Evolutionary conservation across 1,140 invertebrate species (phyloP), one percentile per base, ranked within the genome.

Genomic region (Prorops nasuta): DNA sequence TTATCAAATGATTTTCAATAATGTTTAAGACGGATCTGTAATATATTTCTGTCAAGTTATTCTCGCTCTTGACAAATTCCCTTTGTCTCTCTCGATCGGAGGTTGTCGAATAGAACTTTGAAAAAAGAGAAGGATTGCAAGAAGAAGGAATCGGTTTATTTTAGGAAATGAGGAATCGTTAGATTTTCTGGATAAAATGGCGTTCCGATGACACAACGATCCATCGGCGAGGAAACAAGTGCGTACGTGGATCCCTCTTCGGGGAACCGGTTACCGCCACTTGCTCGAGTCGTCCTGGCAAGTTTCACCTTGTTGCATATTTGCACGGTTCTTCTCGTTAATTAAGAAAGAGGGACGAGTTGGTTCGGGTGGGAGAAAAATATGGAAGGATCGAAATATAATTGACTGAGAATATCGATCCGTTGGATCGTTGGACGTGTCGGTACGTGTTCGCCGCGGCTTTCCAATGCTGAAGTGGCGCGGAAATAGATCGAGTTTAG

Each of bases 261-360:
- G 3, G 19, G 24, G 32, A 54, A 54, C 52, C 52, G 47, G 52
- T 54, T 54, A 31, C 28, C 8, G 9, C 15, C 34, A 49, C 44
- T 54, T 36, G 44, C 50, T 44, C 36, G 36, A n/a, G n/a, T n/a
- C n/a, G n/a, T n/a, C n/a, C n/a, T 42, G 44, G 48, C 47, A 54
- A 54, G 52, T 44, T 50, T 54, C 43, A 14, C 41, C 42, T 35
- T 18, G 14, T 18, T 12, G 34, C 19, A 50, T 44, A 44, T 54
- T 54, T 54, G 28, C 41, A 8, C 12, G 34, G 12, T 36, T 36
- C 6, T 36, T 36, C 16, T 36, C 34, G 16, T 10, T n/a, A n/a
- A n/a, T n/a, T n/a, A n/a, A n/a, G n/a, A n/a, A n/a, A n/a, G n/a
- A n/a, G n/a, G n/a, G n/a, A n/a, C n/a, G n/a, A n/a, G n/a, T n/a